Percentiles rank a stretch among this genome's conserved stretches.
Conservation (phyloP, 2,888 invertebrate species). For the Calliphora vomitoria region DNA sequence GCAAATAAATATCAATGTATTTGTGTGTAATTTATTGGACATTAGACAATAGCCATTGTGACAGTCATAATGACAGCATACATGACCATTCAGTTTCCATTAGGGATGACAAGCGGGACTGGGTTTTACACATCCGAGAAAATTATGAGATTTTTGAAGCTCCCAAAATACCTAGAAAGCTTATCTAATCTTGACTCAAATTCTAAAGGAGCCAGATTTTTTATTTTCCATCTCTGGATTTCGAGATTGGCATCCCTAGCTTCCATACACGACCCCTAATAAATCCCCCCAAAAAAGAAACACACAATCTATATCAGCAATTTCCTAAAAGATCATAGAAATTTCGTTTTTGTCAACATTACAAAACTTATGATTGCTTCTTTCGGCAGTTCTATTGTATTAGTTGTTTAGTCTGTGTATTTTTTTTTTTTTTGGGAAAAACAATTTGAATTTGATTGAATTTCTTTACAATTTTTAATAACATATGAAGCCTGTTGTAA, state of each 20-base stretch:
- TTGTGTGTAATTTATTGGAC: conserved; percentile 35
- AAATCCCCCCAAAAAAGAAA: too few species aligned
- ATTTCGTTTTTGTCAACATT: conserved; percentile 28
- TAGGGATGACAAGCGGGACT: too few species aligned
- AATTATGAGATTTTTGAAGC: too few species aligned
- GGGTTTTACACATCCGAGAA: too few species aligned
- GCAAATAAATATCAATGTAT: background rate
- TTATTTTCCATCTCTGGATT: too few species aligned
- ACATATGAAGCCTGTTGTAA: conserved; percentile 29
- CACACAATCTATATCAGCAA: background rate
- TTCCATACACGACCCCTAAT: background rate
- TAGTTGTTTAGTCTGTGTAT: background rate
- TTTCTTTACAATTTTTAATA: conserved; percentile 39
- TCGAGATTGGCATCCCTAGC: too few species aligned
- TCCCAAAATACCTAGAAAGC: too few species aligned
- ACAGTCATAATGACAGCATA: background rate
- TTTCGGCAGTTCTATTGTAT: background rate
- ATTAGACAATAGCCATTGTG: conserved; percentile 10
- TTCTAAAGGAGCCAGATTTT: too few species aligned
- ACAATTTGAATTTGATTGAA: conserved; percentile 60
- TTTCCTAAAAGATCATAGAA: conserved; percentile 18
- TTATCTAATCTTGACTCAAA: too few species aligned
- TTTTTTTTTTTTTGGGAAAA: background rate
- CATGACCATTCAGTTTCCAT: too few species aligned
- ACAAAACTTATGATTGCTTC: conserved; percentile 16